These are phyloP conservation scores for Anabacerthia variegaticeps DNA, from an alignment of 2,797 vertebrate genomes.

Conservation along the genomic window DNA sequence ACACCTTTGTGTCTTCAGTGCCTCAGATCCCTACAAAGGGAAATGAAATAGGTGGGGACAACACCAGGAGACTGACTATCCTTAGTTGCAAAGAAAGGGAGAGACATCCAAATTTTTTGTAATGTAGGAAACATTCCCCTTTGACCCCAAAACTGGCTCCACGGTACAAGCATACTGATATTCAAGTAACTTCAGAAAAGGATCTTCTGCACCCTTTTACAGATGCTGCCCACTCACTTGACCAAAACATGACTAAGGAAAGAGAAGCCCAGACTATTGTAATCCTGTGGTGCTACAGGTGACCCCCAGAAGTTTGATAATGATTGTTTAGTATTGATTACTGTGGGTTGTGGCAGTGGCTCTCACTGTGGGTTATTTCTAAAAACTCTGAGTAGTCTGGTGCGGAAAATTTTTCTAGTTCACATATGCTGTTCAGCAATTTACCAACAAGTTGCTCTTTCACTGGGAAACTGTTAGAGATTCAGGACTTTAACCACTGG, in stretches of 20 bases:
- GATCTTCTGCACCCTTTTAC: neutral
- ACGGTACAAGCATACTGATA: neutral
- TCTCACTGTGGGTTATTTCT: neutral
- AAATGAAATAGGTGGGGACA: neutral
- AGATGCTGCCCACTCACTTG: neutral
- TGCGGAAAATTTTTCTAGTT: neutral
- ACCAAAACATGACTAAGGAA: neutral
- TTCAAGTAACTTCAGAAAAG: neutral
- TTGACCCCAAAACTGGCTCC: neutral
- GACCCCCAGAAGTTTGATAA: neutral
- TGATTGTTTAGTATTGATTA: neutral
- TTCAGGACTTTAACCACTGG: neutral
- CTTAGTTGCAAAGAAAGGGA: neutral
- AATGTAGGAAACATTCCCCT: rapidly evolving
- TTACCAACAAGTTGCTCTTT: neutral
- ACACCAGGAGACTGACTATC: neutral
- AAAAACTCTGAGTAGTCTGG: neutral
- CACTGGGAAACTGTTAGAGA: neutral
- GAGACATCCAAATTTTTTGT: neutral
- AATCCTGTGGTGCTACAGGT: neutral
- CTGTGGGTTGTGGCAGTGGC: neutral
- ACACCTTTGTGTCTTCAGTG: neutral
- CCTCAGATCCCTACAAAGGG: neutral
- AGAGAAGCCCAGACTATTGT: rapidly evolving
- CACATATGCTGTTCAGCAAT: neutral